These are phyloP conservation scores for Diglossa cyanea DNA, from an alignment of 2,797 vertebrate species.

Conservation along the genomic window DNA sequence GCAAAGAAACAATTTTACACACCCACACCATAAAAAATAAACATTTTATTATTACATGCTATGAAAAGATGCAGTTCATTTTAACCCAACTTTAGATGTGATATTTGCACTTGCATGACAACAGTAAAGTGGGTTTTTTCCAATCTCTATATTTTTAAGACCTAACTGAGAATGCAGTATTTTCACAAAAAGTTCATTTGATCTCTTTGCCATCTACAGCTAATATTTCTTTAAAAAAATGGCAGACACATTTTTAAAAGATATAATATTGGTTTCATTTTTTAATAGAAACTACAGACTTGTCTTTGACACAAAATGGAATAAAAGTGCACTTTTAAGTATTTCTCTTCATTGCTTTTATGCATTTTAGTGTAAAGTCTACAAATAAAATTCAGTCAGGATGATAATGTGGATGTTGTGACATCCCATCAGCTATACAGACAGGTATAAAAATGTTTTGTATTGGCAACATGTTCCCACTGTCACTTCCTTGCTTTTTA, in stretches of 20 bases:
- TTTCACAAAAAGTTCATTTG: not conserved
- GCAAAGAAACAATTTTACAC: constrained; percentile 31
- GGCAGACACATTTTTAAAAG: not conserved
- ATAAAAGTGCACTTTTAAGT: not conserved
- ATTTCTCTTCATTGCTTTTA: not conserved
- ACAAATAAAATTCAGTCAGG: not conserved
- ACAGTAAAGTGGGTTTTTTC: not conserved
- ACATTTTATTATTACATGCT: not conserved
- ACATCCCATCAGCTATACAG: not conserved
- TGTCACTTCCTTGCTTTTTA: not conserved
- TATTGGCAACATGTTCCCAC: not conserved
- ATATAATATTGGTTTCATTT: not conserved
- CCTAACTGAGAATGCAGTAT: not conserved
- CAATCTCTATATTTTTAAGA: not conserved
- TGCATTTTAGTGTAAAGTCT: not conserved
- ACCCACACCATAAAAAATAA: constrained; percentile 14
- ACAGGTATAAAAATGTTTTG: constrained; percentile 1
- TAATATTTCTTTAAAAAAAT: not conserved
- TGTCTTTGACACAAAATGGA: not conserved
- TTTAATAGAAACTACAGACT: not conserved
- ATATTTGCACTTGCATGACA: not conserved
- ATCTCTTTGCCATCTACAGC: not conserved
- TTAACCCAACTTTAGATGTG: not conserved
- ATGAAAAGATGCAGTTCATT: not conserved
- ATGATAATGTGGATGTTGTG: not conserved